Evolutionary conservation across 2,797 vertebrate genomes (phyloP).

Genomic region (Rhinogobio ventralis): DNA sequence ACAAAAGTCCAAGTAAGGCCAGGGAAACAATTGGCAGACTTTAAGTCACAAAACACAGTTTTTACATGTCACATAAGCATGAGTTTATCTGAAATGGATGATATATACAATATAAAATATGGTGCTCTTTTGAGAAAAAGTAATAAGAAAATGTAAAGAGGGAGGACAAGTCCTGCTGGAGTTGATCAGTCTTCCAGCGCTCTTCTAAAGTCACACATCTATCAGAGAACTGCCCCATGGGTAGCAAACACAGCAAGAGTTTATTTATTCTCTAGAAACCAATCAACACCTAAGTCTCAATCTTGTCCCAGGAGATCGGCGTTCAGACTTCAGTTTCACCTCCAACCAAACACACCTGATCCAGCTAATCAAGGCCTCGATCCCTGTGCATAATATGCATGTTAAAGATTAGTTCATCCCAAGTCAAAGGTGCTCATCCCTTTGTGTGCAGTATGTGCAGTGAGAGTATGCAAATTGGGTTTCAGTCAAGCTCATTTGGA

Average conservation of each 20-base stretch:
- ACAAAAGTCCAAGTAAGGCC: not conserved
- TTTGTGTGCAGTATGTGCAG: not conserved
- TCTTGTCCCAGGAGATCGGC: not conserved
- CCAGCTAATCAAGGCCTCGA: not conserved
- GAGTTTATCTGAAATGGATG: not conserved
- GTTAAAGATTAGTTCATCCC: not conserved
- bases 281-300: constrained; percentile 14
- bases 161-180: not conserved
- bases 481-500: not conserved
- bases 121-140: not conserved
- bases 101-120: not conserved
- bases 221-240: not conserved
- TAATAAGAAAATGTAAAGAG: not conserved
- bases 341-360: constrained; percentile 13
- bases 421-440: not conserved
- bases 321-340: not conserved
- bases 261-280: constrained; percentile 25
- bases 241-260: not conserved
- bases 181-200: not conserved
- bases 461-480: not conserved
- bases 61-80: not conserved
- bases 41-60: no score
- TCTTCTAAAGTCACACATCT: not conserved
- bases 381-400: not conserved
- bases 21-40: not conserved